Percentiles rank a stretch among this genome's conserved stretches.
Conservation (phyloP, 1,140 invertebrate genomes). For the Holcopasites calliopsidis region DNA sequence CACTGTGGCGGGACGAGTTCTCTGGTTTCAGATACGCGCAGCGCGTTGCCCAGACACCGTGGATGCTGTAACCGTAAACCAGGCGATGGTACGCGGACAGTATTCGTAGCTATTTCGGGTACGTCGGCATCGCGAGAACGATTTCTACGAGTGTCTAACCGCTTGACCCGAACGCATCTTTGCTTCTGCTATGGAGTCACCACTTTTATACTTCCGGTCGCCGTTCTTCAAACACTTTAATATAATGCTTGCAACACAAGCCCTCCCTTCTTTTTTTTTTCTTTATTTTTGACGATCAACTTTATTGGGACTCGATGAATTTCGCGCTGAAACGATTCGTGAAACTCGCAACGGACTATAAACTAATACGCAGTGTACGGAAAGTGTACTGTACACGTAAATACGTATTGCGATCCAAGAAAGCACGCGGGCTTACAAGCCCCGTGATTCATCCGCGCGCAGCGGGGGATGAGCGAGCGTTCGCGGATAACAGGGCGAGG, state of each 20-base stretch:
- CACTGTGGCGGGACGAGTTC: conserved; percentile 52
- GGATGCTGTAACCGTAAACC: conserved; percentile 65
- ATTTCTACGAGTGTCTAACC: conserved; percentile 61
- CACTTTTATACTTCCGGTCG: conserved; percentile 14
- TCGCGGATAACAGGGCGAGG: conserved; percentile 29
- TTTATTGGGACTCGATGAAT: too few relatives aligned
- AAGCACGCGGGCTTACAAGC: neutral
- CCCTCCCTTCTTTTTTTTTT: neutral
- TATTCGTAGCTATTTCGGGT: conserved; percentile 64
- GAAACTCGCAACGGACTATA: too few relatives aligned
- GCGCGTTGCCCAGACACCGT: conserved; percentile 64
- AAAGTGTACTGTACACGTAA: too few relatives aligned
- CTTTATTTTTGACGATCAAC: too few relatives aligned
- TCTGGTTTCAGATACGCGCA: conserved; percentile 65
- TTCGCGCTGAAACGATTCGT: too few relatives aligned
- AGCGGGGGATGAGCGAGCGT: conserved; percentile 17
- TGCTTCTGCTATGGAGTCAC: conserved; percentile 40
- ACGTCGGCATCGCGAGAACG: conserved; percentile 59
- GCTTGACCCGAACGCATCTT: conserved; percentile 62
- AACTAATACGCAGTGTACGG: neutral
- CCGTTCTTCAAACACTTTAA: neutral
- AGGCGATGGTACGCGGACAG: conserved; percentile 61
- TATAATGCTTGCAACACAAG: too few relatives aligned
- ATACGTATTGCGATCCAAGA: neutral
- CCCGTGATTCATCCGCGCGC: conserved; percentile 34